Evolutionary conservation across 2,113 vertebrate species (phyloP), one percentile per base, ranked within the genome.

Genomic region (Sebastes schlegelii): DNA sequence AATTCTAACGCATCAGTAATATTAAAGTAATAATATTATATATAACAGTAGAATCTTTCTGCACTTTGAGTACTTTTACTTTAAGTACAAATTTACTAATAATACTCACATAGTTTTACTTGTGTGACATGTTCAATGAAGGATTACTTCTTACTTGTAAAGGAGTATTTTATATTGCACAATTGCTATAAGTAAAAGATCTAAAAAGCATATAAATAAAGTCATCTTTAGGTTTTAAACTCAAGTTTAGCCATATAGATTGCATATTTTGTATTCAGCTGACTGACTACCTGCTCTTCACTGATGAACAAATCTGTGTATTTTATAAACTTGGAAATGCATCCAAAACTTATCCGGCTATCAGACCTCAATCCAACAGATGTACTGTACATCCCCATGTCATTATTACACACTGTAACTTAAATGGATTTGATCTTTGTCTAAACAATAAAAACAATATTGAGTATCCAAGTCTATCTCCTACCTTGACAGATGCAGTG

Each of bases 401-500:
- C 40, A 45, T 34, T 48, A 13, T 6, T 2, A 19, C 8, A 46
- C 1, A 19, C 11, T 19, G 5, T 14, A 60, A 26, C 12, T 51
- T 54, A 16, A 16, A 46, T 21, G 4, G n/a, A 21, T 12, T 19
- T 19, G 5, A 16, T 46, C 46, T 45, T 23, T 55, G 16, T 63
- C 11, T 8, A 26, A 61, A 49, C 6, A 49, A 52, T 16, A 77
- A 63, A 3, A 21, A 10, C 2, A 9, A 5, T 57, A 8, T 6
- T 40, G 49, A 66, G 10, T 55, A 45, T 19, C 19, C 21, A 68
- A n/a, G 17, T 66, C 17, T 6, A 2, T 83, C 49, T 83, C 92
- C 64, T 89, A 95, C 95, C 93, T 93, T 79, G 51, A 70, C 51
- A 5, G 68, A 74, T 40, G 68, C 71, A 16, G 46, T n/a, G 52